phyloP scores from a whole-genome alignment of 2,888 invertebrate species.

The Rhagophthalmus giganteus region DNA sequence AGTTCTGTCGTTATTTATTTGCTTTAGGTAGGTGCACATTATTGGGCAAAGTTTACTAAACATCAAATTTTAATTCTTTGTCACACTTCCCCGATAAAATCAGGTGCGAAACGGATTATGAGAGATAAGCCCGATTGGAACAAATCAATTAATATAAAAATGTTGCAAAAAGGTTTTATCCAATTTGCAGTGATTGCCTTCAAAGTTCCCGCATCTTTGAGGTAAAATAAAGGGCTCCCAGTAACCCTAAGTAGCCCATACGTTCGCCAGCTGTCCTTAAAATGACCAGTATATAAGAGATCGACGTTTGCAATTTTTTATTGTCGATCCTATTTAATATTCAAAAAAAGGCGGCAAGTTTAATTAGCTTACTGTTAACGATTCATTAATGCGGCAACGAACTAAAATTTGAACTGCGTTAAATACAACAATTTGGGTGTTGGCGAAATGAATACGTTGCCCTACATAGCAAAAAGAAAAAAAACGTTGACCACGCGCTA shows the following conservation, averaged over 20 bases:
- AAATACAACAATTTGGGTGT: neutral
- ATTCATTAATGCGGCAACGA: neutral
- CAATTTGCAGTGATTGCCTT: no score
- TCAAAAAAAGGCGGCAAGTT: no score
- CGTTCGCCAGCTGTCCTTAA: constrained; percentile 14
- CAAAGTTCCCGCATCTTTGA: no score
- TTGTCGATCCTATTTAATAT: neutral
- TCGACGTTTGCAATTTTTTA: no score
- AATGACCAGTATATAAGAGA: constrained; percentile 11
- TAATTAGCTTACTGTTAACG: neutral
- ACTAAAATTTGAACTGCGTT: neutral
- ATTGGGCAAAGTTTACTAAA: constrained; percentile 4
- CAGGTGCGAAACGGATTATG: constrained; percentile 1
- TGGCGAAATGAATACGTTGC: constrained; percentile 14
- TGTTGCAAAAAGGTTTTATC: no score
- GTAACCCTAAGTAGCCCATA: constrained; percentile 15
- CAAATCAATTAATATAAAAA: no score
- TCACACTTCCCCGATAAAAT: constrained; percentile 1
- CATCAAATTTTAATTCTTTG: constrained; percentile 3
- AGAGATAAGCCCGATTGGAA: no score
- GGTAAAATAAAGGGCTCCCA: no score
- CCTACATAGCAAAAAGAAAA: constrained; percentile 20
- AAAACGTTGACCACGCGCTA: constrained; percentile 30
- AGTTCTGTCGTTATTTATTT: constrained; percentile 13
- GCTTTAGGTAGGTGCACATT: no score